phyloP scores from a whole-genome alignment of 2,888 invertebrate species.

The Flexamia atlantica region DNA sequence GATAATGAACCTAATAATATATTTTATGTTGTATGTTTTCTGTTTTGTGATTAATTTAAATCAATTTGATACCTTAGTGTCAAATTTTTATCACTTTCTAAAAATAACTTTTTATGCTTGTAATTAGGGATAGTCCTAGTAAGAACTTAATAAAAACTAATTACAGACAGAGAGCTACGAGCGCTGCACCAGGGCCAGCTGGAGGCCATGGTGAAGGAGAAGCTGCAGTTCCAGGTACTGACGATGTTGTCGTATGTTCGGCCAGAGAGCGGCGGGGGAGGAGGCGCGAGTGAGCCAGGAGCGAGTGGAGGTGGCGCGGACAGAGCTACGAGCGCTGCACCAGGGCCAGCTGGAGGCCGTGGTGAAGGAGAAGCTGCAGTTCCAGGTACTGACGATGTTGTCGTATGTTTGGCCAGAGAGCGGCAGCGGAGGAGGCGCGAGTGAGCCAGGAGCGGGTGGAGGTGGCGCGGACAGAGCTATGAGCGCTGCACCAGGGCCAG shows the following conservation, averaged over 20 bases:
- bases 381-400: constrained; percentile 85
- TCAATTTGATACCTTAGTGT: too few relatives aligned
- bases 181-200: constrained; percentile 89
- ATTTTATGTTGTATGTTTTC: too few relatives aligned
- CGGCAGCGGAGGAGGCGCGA: constrained; percentile 74
- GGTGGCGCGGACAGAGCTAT: constrained; percentile 82
- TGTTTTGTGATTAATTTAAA: too few relatives aligned
- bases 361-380: constrained; percentile 85
- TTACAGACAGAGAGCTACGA: too few relatives aligned
- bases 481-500: constrained; percentile 88
- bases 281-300: constrained; percentile 74
- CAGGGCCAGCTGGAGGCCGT: constrained; percentile 90
- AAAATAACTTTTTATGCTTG: too few relatives aligned
- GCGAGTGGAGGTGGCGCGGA: constrained; percentile 81
- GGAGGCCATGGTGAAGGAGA: constrained; percentile 86
- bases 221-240: constrained; percentile 86
- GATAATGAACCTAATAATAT: too few relatives aligned
- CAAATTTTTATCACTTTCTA: too few relatives aligned
- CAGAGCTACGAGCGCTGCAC: constrained; percentile 86
- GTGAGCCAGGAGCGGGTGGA: constrained; percentile 78
- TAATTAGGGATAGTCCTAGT: too few relatives aligned
- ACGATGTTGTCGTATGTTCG: too few relatives aligned
- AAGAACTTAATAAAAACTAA: too few relatives aligned
- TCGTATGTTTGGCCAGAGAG: too few relatives aligned
- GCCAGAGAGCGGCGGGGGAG: constrained; percentile 75